Conservation (phyloP, 2,888 invertebrate genomes). For the Dicyrtoma fusca region DNA sequence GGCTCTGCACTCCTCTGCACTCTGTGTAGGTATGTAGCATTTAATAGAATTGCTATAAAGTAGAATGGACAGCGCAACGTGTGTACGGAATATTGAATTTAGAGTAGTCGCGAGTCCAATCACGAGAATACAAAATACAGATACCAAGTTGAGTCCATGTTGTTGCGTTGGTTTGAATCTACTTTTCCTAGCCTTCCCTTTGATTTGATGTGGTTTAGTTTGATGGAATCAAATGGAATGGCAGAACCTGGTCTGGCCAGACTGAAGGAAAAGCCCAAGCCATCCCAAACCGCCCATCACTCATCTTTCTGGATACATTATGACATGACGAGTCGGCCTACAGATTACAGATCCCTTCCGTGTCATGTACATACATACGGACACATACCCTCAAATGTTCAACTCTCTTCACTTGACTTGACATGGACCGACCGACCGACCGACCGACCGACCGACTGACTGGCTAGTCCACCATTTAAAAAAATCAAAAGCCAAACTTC, state of each 20-base stretch:
- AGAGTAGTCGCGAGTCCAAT: conserved; percentile 26
- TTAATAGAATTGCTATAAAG: conserved; percentile 1
- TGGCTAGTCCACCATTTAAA: too few species aligned
- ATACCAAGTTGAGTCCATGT: neutral
- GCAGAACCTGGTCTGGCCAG: too few species aligned
- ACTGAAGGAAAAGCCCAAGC: too few species aligned
- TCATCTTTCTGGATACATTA: neutral
- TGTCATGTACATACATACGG: neutral
- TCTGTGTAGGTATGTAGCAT: neutral
- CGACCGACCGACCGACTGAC: too few species aligned
- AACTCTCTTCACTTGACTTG: too few species aligned
- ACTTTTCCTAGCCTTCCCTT: neutral
- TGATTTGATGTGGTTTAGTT: neutral
- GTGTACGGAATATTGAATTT: conserved; percentile 47
- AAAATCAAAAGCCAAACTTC: too few species aligned
- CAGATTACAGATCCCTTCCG: neutral
- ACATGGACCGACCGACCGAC: too few species aligned
- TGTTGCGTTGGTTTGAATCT: neutral
- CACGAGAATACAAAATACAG: neutral
- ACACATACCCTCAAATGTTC: neutral
- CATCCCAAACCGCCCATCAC: conserved; percentile 21
- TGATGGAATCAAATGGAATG: neutral
- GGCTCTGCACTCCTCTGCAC: too few species aligned
- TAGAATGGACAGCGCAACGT: conserved; percentile 27
- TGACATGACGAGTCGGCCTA: conserved; percentile 19